These are phyloP conservation scores for Pseudococcus jackbeardsleyi DNA, from an alignment of 2,888 invertebrate species.

Conservation along the genomic window DNA sequence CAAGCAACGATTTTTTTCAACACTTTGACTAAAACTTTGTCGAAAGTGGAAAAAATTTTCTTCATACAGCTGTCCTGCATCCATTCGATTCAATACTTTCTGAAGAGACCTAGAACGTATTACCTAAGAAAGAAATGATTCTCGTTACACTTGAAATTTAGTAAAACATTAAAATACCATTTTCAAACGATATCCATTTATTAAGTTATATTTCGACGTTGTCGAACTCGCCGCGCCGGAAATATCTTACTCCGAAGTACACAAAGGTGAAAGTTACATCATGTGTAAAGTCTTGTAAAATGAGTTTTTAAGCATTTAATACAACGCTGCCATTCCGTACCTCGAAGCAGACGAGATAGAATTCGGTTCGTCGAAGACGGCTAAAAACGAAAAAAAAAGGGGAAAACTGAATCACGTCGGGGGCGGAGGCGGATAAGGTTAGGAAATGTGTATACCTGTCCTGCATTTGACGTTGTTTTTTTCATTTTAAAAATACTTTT, in stretches of 20 bases:
- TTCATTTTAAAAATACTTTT: slow-evolving; percentile 41
- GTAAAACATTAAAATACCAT: slow-evolving; percentile 49
- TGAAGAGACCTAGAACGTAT: no score
- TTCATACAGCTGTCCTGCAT: no score
- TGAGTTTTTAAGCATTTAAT: slow-evolving; percentile 52
- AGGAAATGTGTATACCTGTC: slow-evolving; percentile 2
- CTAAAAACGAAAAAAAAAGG: neutral
- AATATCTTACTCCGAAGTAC: neutral
- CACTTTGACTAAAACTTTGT: no score
- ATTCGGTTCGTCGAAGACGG: slow-evolving; percentile 21
- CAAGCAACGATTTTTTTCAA: no score
- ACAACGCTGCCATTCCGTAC: neutral
- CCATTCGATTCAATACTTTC: neutral
- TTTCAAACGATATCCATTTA: slow-evolving; percentile 4
- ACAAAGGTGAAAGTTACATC: slow-evolving; percentile 46
- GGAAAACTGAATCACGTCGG: neutral
- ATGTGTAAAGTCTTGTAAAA: slow-evolving; percentile 42
- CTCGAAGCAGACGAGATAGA: neutral
- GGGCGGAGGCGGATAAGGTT: neutral
- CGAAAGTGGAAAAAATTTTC: no score
- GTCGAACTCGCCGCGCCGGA: slow-evolving; percentile 1
- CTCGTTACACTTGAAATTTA: neutral
- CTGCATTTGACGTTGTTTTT: slow-evolving; percentile 39
- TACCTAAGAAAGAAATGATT: neutral
- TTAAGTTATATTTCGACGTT: slow-evolving; percentile 31